These are phyloP conservation scores for Pteronura brasiliensis DNA, from an alignment of 2,113 vertebrate species.

Conservation along the genomic window DNA sequence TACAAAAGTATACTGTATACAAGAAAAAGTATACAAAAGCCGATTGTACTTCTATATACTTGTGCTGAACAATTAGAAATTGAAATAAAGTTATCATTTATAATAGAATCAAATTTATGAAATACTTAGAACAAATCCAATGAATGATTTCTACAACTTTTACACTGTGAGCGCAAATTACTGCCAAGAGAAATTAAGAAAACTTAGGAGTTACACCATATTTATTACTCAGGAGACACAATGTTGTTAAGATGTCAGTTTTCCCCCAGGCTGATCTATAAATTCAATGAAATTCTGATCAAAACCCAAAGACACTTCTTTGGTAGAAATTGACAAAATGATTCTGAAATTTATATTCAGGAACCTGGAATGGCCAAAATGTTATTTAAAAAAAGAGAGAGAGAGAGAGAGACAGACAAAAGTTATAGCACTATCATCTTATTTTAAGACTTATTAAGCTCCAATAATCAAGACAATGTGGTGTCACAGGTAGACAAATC, in stretches of 20 bases:
- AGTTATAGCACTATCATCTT: neutral
- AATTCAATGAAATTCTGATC: neutral
- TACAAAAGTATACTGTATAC: too few species aligned
- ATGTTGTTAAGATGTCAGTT: neutral
- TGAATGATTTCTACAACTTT: neutral
- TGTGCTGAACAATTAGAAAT: neutral
- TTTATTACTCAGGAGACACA: neutral
- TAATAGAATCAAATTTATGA: neutral
- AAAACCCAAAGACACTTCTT: neutral
- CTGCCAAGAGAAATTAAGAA: neutral
- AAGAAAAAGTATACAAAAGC: neutral
- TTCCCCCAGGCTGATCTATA: neutral
- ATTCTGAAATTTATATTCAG: neutral
- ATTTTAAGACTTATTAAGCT: neutral
- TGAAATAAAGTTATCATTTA: neutral
- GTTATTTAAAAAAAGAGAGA: neutral
- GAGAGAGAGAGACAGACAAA: neutral
- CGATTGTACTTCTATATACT: neutral
- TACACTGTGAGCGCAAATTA: neutral
- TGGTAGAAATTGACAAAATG: neutral
- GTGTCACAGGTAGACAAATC: rapidly evolving
- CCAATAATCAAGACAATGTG: neutral
- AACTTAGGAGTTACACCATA: rapidly evolving
- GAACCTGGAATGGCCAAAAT: neutral
- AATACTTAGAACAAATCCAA: neutral